phyloP scores from a whole-genome alignment of 2,888 invertebrate species.

The Lutraria lutraria region DNA sequence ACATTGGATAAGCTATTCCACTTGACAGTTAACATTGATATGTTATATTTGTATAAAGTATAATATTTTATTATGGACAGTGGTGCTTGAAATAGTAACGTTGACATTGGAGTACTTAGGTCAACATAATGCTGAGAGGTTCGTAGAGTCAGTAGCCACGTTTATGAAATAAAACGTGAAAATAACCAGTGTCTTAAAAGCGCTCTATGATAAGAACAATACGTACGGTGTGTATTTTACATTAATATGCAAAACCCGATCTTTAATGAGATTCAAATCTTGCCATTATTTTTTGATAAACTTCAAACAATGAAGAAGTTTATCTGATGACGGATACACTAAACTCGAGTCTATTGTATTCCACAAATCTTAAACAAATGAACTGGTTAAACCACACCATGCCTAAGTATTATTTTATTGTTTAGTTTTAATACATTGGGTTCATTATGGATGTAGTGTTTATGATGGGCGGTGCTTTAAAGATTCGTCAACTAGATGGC shows the following conservation, averaged over 20 bases:
- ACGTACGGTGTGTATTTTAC: neutral
- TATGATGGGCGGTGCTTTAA: neutral
- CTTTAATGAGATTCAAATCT: slow-evolving; percentile 17
- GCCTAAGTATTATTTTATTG: neutral
- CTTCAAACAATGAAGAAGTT: neutral
- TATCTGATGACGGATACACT: slow-evolving; percentile 12
- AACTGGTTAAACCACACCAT: neutral
- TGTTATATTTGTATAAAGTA: neutral
- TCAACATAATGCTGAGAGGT: neutral
- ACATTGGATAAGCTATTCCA: neutral
- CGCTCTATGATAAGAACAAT: neutral
- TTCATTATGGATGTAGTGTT: neutral
- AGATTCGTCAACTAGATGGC: neutral
- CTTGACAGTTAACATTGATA: neutral
- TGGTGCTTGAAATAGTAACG: neutral
- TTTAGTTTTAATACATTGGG: neutral
- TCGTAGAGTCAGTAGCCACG: neutral
- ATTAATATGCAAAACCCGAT: neutral
- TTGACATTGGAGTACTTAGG: neutral
- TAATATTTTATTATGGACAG: neutral
- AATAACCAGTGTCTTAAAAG: neutral
- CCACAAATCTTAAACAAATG: neutral
- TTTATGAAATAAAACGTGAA: neutral
- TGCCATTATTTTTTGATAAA: slow-evolving; percentile 1
- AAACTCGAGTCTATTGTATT: neutral